phyloP scores from a whole-genome alignment of 2,888 invertebrate genomes.

The Caradrina kadenii region DNA sequence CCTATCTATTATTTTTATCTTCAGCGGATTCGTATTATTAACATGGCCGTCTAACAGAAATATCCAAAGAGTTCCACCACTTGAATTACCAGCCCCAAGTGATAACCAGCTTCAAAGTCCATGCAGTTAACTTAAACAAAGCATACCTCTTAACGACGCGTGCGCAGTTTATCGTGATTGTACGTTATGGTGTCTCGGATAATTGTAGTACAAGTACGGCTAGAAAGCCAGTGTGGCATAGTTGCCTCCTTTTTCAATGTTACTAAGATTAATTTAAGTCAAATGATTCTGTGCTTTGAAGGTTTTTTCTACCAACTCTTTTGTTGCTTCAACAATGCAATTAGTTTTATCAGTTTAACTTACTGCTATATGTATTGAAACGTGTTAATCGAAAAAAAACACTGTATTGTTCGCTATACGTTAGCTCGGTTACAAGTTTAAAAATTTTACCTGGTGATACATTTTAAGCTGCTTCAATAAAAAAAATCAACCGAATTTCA shows the following conservation, averaged over 20 bases:
- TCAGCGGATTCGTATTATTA: background rate
- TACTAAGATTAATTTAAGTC: conserved; percentile 19
- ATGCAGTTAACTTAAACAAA: conserved; percentile 32
- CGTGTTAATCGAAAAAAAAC: background rate
- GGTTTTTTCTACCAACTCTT: background rate
- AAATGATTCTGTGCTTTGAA: background rate
- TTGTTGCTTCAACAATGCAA: background rate
- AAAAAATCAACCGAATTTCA: no score
- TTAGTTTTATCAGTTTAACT: conserved; percentile 24
- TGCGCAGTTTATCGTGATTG: conserved; percentile 43
- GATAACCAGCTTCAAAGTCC: background rate
- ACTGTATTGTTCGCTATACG: no score
- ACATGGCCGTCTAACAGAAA: background rate
- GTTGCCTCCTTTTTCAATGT: conserved; percentile 62
- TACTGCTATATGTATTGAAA: conserved; percentile 1
- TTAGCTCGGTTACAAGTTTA: no score
- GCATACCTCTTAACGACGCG: conserved; percentile 16
- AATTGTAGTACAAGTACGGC: conserved; percentile 52
- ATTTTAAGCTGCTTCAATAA: no score
- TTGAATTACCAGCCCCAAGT: background rate
- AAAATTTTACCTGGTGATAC: no score
- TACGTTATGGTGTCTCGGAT: conserved; percentile 53
- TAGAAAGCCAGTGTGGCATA: conserved; percentile 69
- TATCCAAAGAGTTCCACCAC: background rate
- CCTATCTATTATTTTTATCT: background rate